phyloP scores from a whole-genome alignment of 2,888 invertebrate species.

The Lithosia quadra region DNA sequence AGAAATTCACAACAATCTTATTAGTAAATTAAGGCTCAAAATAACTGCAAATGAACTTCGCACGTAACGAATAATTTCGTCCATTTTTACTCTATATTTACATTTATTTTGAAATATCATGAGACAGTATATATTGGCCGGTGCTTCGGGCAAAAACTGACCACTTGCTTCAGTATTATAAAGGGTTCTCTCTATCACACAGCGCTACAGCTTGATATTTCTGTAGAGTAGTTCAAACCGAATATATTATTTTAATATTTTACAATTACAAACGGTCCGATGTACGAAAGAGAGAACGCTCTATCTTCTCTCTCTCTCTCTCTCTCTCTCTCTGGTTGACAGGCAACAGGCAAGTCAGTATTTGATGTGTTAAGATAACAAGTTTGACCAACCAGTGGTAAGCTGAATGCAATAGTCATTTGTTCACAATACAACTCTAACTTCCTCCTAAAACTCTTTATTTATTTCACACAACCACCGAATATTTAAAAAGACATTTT shows the following conservation, averaged over 20 bases:
- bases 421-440: background rate
- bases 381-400: too few relatives aligned
- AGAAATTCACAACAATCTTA: conserved; percentile 15
- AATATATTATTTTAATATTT: too few relatives aligned
- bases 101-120: conserved; percentile 34
- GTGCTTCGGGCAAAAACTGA: conserved; percentile 20
- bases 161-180: too few relatives aligned
- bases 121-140: conserved; percentile 24
- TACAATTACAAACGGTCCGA: background rate
- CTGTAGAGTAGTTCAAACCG: too few relatives aligned
- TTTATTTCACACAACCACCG: conserved; percentile 13
- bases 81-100: conserved; percentile 36
- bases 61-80: conserved; percentile 24
- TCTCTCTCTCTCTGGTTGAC: too few relatives aligned
- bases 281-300: too few relatives aligned
- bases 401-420: background rate
- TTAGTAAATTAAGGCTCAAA: conserved; percentile 24
- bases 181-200: too few relatives aligned
- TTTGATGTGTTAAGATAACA: background rate
- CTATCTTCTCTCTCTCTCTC: too few relatives aligned
- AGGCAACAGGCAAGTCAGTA: too few relatives aligned
- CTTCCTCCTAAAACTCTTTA: background rate
- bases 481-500: conserved; percentile 12
- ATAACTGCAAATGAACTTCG: conserved; percentile 26
- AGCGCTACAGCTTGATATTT: too few relatives aligned